Evolutionary conservation across 1,140 invertebrate species (phyloP), one percentile per base, ranked within the genome.

Genomic region (Thaumatotibia leucotreta): DNA sequence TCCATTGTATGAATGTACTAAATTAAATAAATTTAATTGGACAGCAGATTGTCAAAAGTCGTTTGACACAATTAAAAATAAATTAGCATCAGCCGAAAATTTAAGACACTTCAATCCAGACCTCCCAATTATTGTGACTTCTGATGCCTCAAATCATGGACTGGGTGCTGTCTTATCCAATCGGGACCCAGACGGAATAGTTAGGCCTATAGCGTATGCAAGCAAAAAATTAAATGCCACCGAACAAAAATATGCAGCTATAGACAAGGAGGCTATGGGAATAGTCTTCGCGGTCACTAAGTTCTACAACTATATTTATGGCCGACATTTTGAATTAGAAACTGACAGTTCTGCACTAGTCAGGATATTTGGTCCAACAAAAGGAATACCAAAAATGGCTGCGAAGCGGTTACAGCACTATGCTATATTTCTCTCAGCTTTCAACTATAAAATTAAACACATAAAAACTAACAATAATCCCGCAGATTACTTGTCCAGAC

Each of bases 211-310:
- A 61, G 65, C 65, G 10, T 67, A 35, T 58, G 66, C 61, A 10
- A 67, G 66, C 62, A 67, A 49, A 45, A 67, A 67, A 39, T 29
- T 63, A 52, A 67, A 54, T 63, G 72, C 31, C 4, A 5, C 11
- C n/a, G 45, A 50, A 22, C 4, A 6, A 50, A 50, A 50, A n/a
- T 50, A 50, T 22, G n/a, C 45, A 22, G 20, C 45, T 5, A 50
- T 50, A 50, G 45, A 50, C 6, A 50, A 50, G n/a, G 45, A 50
- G n/a, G n/a, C n/a, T n/a, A n/a, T n/a, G n/a, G n/a, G n/a, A n/a
- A n/a, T n/a, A n/a, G n/a, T n/a, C n/a, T n/a, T n/a, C n/a, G n/a
- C n/a, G n/a, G n/a, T n/a, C n/a, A n/a, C n/a, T n/a, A n/a, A n/a
- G n/a, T n/a, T 5, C 20, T 50, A 50, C n/a, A 22, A 50, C n/a